Evolutionary conservation across 2,888 invertebrate genomes (phyloP).

Genomic region (Pimpla rufipes): DNA sequence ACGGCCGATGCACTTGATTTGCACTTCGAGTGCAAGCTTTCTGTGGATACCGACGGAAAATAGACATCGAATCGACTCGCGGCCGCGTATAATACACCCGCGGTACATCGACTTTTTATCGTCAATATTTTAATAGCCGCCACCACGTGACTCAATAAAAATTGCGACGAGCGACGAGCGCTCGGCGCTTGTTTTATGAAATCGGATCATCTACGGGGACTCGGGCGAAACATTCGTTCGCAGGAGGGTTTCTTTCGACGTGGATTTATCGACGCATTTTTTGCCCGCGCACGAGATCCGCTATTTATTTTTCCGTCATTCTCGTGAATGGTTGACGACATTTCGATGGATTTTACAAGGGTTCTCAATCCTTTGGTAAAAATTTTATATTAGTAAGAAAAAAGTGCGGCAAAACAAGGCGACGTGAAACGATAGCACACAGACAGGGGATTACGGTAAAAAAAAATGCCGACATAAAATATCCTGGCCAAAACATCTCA

Average conservation of each 20-base stretch:
- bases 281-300: not conserved
- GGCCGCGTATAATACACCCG: not conserved
- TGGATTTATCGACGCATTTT: not conserved
- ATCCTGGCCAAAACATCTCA: too few relatives aligned
- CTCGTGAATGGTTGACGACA: not conserved
- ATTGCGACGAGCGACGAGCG: not conserved
- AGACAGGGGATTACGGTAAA: too few relatives aligned
- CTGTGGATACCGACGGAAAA: conserved; percentile 23
- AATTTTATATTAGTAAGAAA: too few relatives aligned
- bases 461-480: too few relatives aligned
- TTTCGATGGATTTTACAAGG: not conserved
- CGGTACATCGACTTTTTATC: conserved; percentile 30
- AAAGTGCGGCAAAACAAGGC: too few relatives aligned
- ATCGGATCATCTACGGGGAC: conserved; percentile 6
- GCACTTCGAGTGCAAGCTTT: conserved; percentile 36
- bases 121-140: conserved; percentile 13
- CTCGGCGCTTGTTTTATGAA: conserved; percentile 1
- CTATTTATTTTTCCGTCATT: not conserved
- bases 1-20: conserved; percentile 42
- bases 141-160: not conserved
- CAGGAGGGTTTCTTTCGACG: not conserved
- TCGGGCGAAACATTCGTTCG: not conserved
- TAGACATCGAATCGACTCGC: conserved; percentile 19
- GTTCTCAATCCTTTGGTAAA: too few relatives aligned
- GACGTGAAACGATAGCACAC: too few relatives aligned